A percentile compares a stretch with the other conserved stretches of the same genome.
Evolutionary conservation across 2,797 vertebrate species (phyloP).

Genomic region (Odontamblyopus rebecca): DNA sequence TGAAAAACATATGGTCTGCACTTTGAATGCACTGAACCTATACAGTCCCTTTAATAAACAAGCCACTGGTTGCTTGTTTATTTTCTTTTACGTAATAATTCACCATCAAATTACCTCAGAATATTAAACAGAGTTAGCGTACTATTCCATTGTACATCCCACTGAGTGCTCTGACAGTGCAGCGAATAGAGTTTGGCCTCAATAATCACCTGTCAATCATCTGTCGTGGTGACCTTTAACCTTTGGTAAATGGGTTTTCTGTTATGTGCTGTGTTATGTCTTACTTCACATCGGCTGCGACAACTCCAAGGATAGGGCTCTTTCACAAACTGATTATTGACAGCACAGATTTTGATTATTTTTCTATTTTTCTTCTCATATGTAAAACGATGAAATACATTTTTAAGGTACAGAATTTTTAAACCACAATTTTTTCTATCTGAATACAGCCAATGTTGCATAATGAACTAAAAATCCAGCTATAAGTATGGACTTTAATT

Average conservation of each 20-base stretch:
- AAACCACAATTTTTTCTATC: no score
- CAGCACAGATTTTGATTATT: conserved; percentile 12
- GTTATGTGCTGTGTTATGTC: conserved; percentile 15
- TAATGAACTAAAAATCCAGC: background rate
- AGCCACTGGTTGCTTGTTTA: conserved; percentile 3
- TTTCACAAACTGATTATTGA: background rate
- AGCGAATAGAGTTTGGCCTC: conserved; percentile 3
- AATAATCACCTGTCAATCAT: conserved; percentile 17
- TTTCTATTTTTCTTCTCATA: conserved; percentile 1
- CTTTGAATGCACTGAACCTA: conserved; percentile 37
- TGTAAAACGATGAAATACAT: background rate
- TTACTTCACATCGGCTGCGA: conserved; percentile 3
- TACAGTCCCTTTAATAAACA: conserved; percentile 16
- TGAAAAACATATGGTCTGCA: conserved; percentile 19
- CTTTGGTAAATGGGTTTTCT: conserved; percentile 8
- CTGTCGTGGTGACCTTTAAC: conserved; percentile 1
- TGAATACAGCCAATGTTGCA: no score
- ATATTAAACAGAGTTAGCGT: background rate
- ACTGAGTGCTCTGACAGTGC: conserved; percentile 3
- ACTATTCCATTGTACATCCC: conserved; percentile 13
- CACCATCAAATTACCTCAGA: background rate
- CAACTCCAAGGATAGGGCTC: background rate
- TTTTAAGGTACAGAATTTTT: no score
- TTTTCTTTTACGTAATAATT: conserved; percentile 15
- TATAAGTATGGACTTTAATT: background rate